Conservation (phyloP, 2,113 vertebrate species). For the Aegithalos caudatus region DNA sequence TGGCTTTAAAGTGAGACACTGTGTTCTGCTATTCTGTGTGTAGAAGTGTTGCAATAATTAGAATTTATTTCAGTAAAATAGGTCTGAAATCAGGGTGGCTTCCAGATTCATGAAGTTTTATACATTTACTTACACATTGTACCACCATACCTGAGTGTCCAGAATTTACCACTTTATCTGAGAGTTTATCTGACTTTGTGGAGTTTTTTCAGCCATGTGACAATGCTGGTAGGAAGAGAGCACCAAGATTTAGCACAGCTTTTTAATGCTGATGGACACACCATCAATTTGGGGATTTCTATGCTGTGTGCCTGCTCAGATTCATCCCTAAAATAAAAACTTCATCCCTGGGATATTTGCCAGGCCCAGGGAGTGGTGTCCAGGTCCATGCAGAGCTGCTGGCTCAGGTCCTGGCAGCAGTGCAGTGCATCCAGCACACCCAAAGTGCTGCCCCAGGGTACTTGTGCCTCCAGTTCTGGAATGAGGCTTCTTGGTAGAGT, state of each 20-base stretch:
- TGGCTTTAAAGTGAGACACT: background rate
- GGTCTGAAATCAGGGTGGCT: background rate
- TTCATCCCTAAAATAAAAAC: background rate
- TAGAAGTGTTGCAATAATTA: background rate
- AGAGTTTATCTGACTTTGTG: background rate
- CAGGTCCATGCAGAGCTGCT: background rate
- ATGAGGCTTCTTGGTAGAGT: background rate
- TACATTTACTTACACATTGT: background rate
- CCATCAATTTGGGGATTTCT: background rate
- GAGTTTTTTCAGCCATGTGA: background rate
- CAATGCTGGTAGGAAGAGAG: background rate
- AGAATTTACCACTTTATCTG: background rate
- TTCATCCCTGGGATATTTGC: background rate
- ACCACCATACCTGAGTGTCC: background rate
- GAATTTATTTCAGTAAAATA: background rate
- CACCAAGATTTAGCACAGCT: background rate
- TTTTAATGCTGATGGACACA: accelerated
- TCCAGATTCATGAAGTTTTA: background rate
- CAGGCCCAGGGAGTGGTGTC: background rate
- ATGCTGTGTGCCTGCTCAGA: background rate
- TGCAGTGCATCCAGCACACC: background rate
- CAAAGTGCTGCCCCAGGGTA: background rate
- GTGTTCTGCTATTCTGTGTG: background rate
- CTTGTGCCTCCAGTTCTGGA: background rate
- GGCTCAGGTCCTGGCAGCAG: background rate